Base-by-base conservation (phyloP, 2,888 invertebrate species). In the Danaus chrysippus region DNA sequence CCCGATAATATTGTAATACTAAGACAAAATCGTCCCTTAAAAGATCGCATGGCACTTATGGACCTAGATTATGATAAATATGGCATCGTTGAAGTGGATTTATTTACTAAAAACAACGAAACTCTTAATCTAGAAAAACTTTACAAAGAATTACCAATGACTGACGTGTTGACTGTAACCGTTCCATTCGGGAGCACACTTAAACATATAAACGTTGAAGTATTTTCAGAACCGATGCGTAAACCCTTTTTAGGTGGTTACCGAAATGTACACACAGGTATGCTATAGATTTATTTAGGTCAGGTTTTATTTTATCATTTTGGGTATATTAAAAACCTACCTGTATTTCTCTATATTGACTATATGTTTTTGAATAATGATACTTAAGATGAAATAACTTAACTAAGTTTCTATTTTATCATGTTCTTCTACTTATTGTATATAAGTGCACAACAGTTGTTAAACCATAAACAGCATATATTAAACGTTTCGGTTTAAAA, bases 181-280 rank as follows among this genome's bases (percentile, higher is more conserved):
- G 86, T 92, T 17, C 88, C 87, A 0, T 83, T 84, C 65, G 91
- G 90, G 3, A 75, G 70, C 58, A 82, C 80, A 2, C 44, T 82
- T 2, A 90, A 86, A 68, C 83, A 86, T 71, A 76, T 92, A 10
- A 91, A 89, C 69, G 91, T 92, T 12, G 91, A 92, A 79, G 81
- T 92, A 75, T 90, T 89, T 69, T 83, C 79, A 10, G 80, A 84
- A 23, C 80, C 79, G 0, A 94, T 94, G 44, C 77, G 90, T 49
- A 97, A 97, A 77, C 96, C 96, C 0, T 96, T 94, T 85, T 83
- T 95, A 70, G 96, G 97, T 58, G 98, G 98, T 42, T 98, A 95
- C 83, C 91, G 92, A 64, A 93, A 98, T 81, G 92, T 92, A 70
- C 78, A 92, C 58, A 95, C 94, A 61, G 94, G 94, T 91, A 79